Base-by-base conservation (phyloP, 2,113 vertebrate species). In the Psettodes erumei region DNA sequence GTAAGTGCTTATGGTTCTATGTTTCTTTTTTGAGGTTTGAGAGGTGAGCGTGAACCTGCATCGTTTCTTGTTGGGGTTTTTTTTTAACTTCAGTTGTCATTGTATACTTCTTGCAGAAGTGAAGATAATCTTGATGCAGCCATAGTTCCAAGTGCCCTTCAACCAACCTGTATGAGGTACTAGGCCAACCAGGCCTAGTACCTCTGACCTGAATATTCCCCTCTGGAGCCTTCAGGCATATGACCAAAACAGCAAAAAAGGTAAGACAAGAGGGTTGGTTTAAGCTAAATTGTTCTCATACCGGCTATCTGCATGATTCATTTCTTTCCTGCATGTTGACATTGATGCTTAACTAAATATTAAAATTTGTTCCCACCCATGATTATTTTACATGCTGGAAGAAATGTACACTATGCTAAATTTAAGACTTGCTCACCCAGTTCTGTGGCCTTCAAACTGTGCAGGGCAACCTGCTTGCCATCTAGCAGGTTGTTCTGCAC, bases 191-290 rank as follows among this genome's bases (percentile, higher is more conserved):
- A 68, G 78, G 33, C 74, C 47, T 86, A 88, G 37, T 70, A 66
- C 47, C 28, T 35, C 51, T 66, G 61, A 80, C 56, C 47, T 53
- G 33, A 25, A 32, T 75, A 72, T 16, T 61, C 64, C 55, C 55
- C 71, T 68, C 30, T 33, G 45, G 61, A 74, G 68, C 67, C 65
- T 69, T 68, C 74, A 81, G 84, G 64, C 67, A 77, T 61, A 71
- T 74, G 66, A 75, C 87, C 73, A 53, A 92, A 87, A 81, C 88
- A 85, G 27, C 83, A 84, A 33, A 86, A 79, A 75, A 92, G 93
- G 93, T 95, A 90, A 90, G 7, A 32, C 10, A 45, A 27, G 19
- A 56, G 10, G n/a, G 1, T 10, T 12, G 1, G 4, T 28, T 27
- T 12, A 28, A 13, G 15, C 51, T n/a, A 30, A 8, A 54, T 18